Evolutionary conservation across 2,888 invertebrate genomes (phyloP).

Genomic region (Drosophila mimica): DNA sequence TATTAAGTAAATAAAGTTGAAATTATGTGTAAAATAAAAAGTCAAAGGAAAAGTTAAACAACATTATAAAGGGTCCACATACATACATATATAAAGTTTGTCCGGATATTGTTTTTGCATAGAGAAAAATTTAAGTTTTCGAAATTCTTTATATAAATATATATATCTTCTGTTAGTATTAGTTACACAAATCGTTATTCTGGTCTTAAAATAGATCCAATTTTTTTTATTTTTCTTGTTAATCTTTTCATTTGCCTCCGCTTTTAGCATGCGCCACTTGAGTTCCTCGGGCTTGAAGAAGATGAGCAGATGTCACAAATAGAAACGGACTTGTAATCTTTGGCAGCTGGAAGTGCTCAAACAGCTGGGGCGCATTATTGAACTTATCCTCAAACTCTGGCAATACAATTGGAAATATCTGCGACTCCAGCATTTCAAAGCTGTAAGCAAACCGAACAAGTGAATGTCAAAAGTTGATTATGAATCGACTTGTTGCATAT

Average conservation of each 20-base stretch:
- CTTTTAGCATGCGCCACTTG: neutral
- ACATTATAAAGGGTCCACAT: too few relatives aligned
- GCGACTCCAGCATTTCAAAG: constrained; percentile 51
- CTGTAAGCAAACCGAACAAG: constrained; percentile 10
- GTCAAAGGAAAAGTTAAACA: constrained; percentile 9
- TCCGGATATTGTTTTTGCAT: too few relatives aligned
- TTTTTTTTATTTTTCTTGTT: neutral
- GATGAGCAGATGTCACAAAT: too few relatives aligned
- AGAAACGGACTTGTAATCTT: constrained; percentile 1
- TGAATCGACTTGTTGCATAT: neutral
- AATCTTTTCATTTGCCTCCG: neutral
- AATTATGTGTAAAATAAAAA: constrained; percentile 40
- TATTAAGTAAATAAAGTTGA: constrained; percentile 14
- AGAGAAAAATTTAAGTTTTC: too few relatives aligned
- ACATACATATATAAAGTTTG: too few relatives aligned
- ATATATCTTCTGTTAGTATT: neutral
- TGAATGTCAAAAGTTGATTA: neutral
- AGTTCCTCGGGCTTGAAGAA: constrained; percentile 6
- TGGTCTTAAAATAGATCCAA: neutral
- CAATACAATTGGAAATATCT: constrained; percentile 7
- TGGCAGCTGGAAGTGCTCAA: constrained; percentile 13
- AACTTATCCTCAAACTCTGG: constrained; percentile 36
- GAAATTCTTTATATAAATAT: neutral
- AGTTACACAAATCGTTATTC: neutral
- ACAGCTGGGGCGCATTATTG: constrained; percentile 28